Conservation (phyloP, 2,888 invertebrate genomes). For the Eristalinus sepulchralis region DNA sequence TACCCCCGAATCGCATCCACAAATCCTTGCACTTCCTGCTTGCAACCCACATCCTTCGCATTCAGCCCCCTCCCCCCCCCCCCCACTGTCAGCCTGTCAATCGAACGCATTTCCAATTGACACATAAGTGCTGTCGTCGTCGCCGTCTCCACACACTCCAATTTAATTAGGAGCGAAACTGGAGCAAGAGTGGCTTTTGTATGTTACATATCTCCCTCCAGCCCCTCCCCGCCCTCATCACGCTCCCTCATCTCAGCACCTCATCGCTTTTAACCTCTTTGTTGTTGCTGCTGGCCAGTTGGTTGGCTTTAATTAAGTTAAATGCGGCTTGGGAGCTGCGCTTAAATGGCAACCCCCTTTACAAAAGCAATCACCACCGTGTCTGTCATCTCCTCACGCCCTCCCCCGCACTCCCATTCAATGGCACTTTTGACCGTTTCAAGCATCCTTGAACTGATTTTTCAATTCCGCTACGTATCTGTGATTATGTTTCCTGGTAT, state of each 20-base stretch:
- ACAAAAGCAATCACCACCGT: not conserved
- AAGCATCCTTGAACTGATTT: conserved; percentile 71
- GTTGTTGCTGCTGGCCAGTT: conserved; percentile 7
- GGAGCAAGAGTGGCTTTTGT: conserved; percentile 47
- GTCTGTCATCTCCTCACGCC: not conserved
- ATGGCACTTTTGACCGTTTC: conserved; percentile 26
- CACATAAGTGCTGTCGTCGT: conserved; percentile 7
- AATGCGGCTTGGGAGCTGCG: conserved; percentile 24
- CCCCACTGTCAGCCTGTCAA: not conserved
- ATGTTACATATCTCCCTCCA: not conserved
- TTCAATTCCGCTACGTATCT: conserved; percentile 8
- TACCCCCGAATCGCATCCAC: not conserved
- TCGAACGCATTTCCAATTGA: not conserved
- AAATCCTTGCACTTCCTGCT: not conserved
- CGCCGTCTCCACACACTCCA: not conserved
- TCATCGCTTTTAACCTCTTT: not conserved
- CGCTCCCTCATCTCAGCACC: not conserved
- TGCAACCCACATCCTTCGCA: not conserved
- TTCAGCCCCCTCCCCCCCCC: not conserved
- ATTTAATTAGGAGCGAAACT: conserved; percentile 53
- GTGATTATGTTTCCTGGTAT: conserved; percentile 16
- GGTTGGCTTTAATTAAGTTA: conserved; percentile 62
- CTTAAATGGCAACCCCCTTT: not conserved
- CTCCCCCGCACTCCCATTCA: not conserved
- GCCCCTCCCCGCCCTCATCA: not conserved